Evolutionary conservation across 2,888 invertebrate species (phyloP).

Genomic region (Andrena flavipes): DNA sequence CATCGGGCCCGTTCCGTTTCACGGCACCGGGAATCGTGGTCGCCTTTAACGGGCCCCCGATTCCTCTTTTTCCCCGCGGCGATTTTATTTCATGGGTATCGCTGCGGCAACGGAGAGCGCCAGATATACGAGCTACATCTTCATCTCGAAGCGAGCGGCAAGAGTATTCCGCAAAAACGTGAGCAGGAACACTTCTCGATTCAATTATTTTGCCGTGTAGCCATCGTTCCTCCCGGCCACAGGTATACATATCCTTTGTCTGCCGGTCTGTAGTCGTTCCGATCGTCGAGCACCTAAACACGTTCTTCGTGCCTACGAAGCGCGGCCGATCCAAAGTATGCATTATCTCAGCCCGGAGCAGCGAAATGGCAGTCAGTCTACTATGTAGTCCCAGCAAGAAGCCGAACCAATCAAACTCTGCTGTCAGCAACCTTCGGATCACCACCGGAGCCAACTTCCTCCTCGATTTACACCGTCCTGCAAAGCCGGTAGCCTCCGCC

Average conservation of each 20-base stretch:
- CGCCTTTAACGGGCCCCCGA: background rate
- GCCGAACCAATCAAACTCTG: slow-evolving; percentile 54
- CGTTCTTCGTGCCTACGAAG: slow-evolving; percentile 70
- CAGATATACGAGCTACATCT: slow-evolving; percentile 45
- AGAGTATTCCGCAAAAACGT: slow-evolving; percentile 53
- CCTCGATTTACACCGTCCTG: background rate
- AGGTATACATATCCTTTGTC: slow-evolving; percentile 71
- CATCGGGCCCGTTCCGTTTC: background rate
- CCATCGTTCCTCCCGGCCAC: slow-evolving; percentile 55
- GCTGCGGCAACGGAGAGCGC: background rate
- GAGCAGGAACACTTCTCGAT: slow-evolving; percentile 63
- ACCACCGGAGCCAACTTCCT: background rate
- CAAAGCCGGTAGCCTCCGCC: background rate
- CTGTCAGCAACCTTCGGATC: slow-evolving; percentile 49
- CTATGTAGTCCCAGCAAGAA: slow-evolving; percentile 36
- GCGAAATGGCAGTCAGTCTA: slow-evolving; percentile 52
- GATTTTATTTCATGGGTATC: slow-evolving; percentile 6
- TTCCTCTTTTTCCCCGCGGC: background rate
- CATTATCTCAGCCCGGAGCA: slow-evolving; percentile 69
- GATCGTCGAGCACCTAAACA: slow-evolving; percentile 74
- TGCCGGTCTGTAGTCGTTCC: slow-evolving; percentile 67
- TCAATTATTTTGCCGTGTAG: slow-evolving; percentile 70
- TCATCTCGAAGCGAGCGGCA: slow-evolving; percentile 29
- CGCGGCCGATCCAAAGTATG: slow-evolving; percentile 66
- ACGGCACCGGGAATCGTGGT: background rate